Evolutionary conservation across 2,888 invertebrate species (phyloP), one percentile per base, ranked within the genome.

Genomic region (Argyra leucocephala): DNA sequence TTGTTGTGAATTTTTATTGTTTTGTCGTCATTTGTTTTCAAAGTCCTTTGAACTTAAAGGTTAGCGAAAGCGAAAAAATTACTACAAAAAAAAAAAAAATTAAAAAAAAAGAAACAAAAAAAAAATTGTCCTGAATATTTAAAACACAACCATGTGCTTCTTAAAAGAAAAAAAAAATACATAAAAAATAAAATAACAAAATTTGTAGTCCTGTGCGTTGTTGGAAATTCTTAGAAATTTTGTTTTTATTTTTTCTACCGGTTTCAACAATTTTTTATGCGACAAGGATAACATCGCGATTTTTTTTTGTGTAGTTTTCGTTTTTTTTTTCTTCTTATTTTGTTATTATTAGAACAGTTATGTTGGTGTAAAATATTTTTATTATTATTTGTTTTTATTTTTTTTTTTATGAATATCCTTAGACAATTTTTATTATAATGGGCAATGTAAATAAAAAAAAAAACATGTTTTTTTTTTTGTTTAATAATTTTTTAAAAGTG

Each of bases 21-120:
- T 48, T 48, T 48, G 48, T 48, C 15, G 12, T 18, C 48, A 15
- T 48, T 48, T 48, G 48, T 48, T 48, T 48, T 48, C 48, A 48
- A 48, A 48, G 48, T 48, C 48, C n/a, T 48, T 48, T 48, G 48
- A 48, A 48, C 48, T 48, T 48, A 48, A 48, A 48, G 48, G 48
- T 48, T 48, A 48, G 48, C 15, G 48, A 48, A 48, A 48, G 48
- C 48, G 48, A 48, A 48, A 48, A 48, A 48, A 48, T 48, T 15
- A 48, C 2, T 9, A 31, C 31, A 48, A 18, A n/a, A 48, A 48
- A 18, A 48, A 48, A 48, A 48, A 48, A 48, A 37, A 37, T 37
- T 15, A 37, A 12, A 37, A 26, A n/a, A n/a, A 31, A 10, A 31
- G 31, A 31, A 31, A 31, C 10, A 10, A 31, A 31, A 31, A 37